These are phyloP conservation scores for Tupaia tana DNA, from an alignment of 2,113 vertebrate genomes.

Conservation along the genomic window DNA sequence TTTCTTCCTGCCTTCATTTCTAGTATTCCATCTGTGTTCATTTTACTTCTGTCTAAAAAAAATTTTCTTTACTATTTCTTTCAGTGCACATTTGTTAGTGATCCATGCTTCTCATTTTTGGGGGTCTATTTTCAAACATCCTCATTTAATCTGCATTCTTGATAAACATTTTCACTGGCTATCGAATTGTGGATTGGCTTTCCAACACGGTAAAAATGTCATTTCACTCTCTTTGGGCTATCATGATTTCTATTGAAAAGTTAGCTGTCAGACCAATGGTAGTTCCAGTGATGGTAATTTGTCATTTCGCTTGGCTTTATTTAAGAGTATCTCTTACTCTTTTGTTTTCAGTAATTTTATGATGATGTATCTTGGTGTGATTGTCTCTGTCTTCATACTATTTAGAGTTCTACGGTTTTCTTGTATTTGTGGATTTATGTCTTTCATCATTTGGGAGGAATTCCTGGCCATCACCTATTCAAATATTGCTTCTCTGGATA, in stretches of 20 bases:
- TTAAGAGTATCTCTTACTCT: background rate
- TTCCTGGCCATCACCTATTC: background rate
- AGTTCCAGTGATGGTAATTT: background rate
- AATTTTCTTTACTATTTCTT: background rate
- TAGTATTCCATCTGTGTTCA: background rate
- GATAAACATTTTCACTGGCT: background rate
- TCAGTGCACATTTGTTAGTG: background rate
- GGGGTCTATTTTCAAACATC: background rate
- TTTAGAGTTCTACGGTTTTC: background rate
- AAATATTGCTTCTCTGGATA: background rate
- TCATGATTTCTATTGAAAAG: background rate
- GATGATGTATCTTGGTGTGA: background rate
- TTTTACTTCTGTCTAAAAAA: background rate
- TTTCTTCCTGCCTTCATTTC: background rate
- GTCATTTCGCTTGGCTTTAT: background rate
- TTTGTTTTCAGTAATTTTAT: constrained; percentile 12
- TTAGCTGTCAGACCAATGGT: background rate
- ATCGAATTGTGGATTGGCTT: background rate
- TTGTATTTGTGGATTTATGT: background rate
- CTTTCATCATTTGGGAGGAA: background rate
- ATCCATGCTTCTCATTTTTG: background rate
- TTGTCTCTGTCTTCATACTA: background rate
- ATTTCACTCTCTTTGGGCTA: background rate
- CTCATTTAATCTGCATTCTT: constrained; percentile 8
- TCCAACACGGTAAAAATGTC: background rate